These are phyloP conservation scores for Platorchestia sp. DNA, from an alignment of 1,140 invertebrate genomes.

Conservation along the genomic window DNA sequence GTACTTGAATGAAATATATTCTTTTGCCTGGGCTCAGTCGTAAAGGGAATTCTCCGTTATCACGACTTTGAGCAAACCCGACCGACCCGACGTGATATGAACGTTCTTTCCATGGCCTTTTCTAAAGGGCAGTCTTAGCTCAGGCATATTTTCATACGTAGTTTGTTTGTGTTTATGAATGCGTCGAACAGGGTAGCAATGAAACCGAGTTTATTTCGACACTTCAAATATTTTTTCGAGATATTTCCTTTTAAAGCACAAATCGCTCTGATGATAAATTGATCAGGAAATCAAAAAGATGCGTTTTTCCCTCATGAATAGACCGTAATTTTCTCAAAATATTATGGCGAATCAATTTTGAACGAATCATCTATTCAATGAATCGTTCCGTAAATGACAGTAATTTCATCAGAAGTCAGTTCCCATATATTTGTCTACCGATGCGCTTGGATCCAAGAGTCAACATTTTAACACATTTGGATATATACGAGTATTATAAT, in stretches of 20 bases:
- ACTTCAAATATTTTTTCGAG: background rate
- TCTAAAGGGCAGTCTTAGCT: background rate
- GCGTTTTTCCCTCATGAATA: background rate
- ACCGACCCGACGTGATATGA: background rate
- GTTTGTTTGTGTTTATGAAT: background rate
- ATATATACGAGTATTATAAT: background rate
- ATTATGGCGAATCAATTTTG: background rate
- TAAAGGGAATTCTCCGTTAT: background rate
- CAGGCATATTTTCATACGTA: background rate
- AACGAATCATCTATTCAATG: background rate
- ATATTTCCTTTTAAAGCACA: too few relatives aligned
- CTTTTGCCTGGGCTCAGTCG: background rate
- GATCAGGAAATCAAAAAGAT: too few relatives aligned
- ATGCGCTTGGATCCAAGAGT: background rate
- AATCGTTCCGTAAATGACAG: background rate
- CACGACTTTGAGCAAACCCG: constrained; percentile 24
- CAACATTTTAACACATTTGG: background rate
- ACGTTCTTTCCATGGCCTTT: background rate
- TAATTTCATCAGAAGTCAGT: background rate
- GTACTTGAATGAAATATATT: constrained; percentile 45
- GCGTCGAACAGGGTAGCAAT: background rate
- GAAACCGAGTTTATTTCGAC: background rate
- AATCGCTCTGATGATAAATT: too few relatives aligned
- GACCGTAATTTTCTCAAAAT: background rate
- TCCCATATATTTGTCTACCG: background rate